These are phyloP conservation scores for Mionectes olivaceus DNA, from an alignment of 2,797 vertebrate genomes.

Conservation along the genomic window DNA sequence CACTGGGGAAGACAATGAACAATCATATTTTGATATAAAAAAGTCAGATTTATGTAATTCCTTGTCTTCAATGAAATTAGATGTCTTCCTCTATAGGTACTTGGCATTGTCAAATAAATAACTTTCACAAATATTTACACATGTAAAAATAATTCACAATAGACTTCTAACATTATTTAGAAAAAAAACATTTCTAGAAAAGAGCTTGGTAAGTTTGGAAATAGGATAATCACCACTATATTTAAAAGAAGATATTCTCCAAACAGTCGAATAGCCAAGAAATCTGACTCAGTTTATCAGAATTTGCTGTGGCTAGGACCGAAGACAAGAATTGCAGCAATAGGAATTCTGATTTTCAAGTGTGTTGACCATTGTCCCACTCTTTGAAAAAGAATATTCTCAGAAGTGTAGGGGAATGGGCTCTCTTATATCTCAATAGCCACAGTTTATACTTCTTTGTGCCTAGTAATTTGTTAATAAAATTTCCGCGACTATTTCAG, in stretches of 20 bases:
- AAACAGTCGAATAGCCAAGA: background rate
- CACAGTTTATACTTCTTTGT: background rate
- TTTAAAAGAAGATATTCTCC: background rate
- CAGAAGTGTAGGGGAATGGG: background rate
- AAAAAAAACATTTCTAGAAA: background rate
- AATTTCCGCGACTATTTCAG: background rate
- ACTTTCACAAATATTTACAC: background rate
- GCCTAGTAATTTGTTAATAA: background rate
- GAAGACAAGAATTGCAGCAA: background rate
- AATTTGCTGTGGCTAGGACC: fast-evolving
- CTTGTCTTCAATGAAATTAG: background rate
- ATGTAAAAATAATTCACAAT: background rate
- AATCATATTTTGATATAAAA: background rate
- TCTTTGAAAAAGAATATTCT: background rate
- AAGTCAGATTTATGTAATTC: background rate
- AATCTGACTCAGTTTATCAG: background rate
- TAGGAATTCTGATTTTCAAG: background rate
- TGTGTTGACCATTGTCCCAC: background rate
- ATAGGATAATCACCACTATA: background rate
- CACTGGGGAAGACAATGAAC: background rate
- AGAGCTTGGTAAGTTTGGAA: background rate
- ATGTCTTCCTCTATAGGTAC: background rate
- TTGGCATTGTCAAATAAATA: background rate
- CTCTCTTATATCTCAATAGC: background rate
- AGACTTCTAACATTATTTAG: background rate